Evolutionary conservation across 2,797 vertebrate genomes (phyloP).

Genomic region (Sebastes steindachneri): DNA sequence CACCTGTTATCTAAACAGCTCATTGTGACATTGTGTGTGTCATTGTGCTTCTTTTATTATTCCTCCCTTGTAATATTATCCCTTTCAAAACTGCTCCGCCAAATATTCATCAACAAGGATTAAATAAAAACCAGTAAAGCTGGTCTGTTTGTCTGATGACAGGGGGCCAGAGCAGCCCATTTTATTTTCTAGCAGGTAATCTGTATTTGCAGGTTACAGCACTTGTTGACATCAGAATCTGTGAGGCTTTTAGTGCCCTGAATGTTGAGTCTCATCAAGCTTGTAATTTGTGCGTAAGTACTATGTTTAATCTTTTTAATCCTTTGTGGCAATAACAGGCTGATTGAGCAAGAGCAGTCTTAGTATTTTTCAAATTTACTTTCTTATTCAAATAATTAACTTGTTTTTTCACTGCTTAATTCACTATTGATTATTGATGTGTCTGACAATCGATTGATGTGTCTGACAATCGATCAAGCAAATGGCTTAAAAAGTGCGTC

Average conservation of each 20-base stretch:
- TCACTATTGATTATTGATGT: neutral
- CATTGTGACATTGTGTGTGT: too few species aligned
- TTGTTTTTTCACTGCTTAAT: neutral
- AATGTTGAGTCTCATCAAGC: neutral
- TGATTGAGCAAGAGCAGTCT: neutral
- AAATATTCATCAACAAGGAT: neutral
- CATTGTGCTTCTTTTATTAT: too few species aligned
- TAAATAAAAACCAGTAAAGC: neutral
- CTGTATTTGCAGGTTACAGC: neutral
- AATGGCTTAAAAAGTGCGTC: neutral
- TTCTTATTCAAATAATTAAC: neutral
- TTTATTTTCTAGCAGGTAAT: neutral
- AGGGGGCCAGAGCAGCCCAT: neutral
- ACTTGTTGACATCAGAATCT: neutral
- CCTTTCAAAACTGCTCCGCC: neutral
- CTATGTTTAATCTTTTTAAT: neutral
- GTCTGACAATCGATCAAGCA: neutral
- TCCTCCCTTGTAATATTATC: neutral
- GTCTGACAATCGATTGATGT: neutral
- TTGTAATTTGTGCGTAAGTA: neutral
- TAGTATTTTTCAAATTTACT: neutral
- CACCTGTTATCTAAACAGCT: neutral
- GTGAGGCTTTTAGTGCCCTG: neutral
- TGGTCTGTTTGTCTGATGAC: neutral
- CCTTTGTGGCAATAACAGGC: neutral